phyloP scores from a whole-genome alignment of 2,113 vertebrate species.

The Gadus macrocephalus region DNA sequence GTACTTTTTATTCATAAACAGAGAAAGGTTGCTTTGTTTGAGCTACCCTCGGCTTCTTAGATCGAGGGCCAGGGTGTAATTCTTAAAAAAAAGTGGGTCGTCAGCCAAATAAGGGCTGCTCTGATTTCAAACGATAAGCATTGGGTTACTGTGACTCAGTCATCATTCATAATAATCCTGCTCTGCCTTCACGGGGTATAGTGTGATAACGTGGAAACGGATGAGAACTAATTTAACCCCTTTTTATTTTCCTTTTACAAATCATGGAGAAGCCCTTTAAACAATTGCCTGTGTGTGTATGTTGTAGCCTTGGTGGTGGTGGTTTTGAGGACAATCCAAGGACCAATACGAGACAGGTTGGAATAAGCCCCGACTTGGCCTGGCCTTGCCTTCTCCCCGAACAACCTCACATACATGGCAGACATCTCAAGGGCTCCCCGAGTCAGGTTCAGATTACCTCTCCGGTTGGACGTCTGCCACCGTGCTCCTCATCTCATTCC shows the following conservation, averaged over 20 bases:
- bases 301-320: background rate
- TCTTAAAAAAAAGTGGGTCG: background rate
- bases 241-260: no score
- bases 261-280: no score
- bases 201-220: background rate
- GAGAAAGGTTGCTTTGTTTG: background rate
- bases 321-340: no score
- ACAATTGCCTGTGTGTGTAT: no score
- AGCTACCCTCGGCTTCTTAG: background rate
- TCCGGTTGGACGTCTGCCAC: slow-evolving; percentile 15
- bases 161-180: background rate
- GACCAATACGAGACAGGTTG: background rate
- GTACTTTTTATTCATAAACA: background rate
- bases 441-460: slow-evolving; percentile 17
- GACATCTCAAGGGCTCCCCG: background rate
- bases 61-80: background rate
- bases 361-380: background rate
- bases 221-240: no score
- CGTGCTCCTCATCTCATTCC: slow-evolving; percentile 1
- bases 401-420: background rate
- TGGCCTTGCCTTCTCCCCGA: background rate
- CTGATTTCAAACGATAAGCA: slow-evolving; percentile 5
- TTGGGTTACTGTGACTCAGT: background rate
- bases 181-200: background rate
- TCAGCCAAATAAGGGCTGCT: background rate